phyloP scores from a whole-genome alignment of 2,888 invertebrate genomes.

The Polydrusus cervinus region DNA sequence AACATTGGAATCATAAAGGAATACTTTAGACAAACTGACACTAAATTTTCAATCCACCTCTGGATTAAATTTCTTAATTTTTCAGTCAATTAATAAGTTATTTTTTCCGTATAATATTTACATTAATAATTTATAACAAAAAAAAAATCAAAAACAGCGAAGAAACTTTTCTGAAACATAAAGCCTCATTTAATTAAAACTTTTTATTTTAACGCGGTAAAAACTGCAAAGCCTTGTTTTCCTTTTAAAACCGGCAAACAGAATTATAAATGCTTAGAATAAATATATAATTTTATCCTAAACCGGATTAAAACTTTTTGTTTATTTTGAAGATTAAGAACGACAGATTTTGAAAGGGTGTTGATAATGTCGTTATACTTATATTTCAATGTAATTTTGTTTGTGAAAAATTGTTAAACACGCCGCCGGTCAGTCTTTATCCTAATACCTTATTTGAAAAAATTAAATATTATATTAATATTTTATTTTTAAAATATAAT shows the following conservation, averaged over 20 bases:
- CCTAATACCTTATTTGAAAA: background rate
- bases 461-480: background rate
- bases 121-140: slow-evolving; percentile 7
- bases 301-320: slow-evolving; percentile 16
- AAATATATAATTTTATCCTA: slow-evolving; percentile 23
- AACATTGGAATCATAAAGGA: too few relatives aligned
- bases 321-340: slow-evolving; percentile 24
- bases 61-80: too few relatives aligned
- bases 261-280: slow-evolving; percentile 23
- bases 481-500: too few relatives aligned
- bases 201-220: slow-evolving; percentile 19
- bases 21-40: background rate
- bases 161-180: slow-evolving; percentile 15
- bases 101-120: slow-evolving; percentile 3
- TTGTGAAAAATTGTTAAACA: slow-evolving; percentile 4
- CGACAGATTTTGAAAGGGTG: slow-evolving; percentile 11
- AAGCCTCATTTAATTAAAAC: slow-evolving; percentile 21
- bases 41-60: too few relatives aligned
- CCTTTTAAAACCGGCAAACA: slow-evolving; percentile 17
- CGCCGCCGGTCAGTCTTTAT: background rate
- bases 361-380: slow-evolving; percentile 10
- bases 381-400: background rate
- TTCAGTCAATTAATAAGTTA: background rate
- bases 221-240: slow-evolving; percentile 22
- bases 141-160: background rate